phyloP scores from a whole-genome alignment of 2,888 invertebrate species.

The Cephalotes varians region DNA sequence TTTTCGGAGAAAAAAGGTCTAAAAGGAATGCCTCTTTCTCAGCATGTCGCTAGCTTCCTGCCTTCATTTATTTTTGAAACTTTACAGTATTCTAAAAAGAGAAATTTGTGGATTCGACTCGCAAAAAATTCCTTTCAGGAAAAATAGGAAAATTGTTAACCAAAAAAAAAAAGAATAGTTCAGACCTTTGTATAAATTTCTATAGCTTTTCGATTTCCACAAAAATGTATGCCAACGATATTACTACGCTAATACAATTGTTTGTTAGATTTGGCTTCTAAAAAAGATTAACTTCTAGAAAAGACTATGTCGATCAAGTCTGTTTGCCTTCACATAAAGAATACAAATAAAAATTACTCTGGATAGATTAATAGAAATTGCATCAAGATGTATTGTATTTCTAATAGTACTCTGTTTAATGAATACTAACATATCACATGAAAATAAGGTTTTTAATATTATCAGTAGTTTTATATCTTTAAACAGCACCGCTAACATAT shows the following conservation, averaged over 20 bases:
- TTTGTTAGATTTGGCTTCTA: neutral
- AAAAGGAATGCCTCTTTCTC: constrained; percentile 18
- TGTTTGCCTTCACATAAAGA: neutral
- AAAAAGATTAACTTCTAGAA: neutral
- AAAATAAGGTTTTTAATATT: neutral
- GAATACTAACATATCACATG: neutral
- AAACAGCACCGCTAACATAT: too few species aligned
- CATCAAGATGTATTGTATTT: neutral
- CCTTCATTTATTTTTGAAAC: neutral
- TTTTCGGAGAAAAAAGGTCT: constrained; percentile 60
- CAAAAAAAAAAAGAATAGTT: neutral
- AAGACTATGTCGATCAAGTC: neutral
- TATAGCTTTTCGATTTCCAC: neutral
- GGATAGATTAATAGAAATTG: too few species aligned
- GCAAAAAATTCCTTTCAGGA: neutral
- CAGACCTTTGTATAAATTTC: neutral
- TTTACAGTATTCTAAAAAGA: neutral
- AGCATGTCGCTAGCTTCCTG: neutral
- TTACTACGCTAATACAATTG: neutral
- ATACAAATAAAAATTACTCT: neutral
- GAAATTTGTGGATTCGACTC: neutral
- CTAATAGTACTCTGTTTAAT: neutral
- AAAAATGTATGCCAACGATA: neutral
- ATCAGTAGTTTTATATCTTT: neutral
- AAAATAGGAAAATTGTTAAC: neutral